Evolutionary conservation across 1,140 invertebrate species (phyloP), one percentile per base, ranked within the genome.

Genomic region (Hesperophylax magnus): DNA sequence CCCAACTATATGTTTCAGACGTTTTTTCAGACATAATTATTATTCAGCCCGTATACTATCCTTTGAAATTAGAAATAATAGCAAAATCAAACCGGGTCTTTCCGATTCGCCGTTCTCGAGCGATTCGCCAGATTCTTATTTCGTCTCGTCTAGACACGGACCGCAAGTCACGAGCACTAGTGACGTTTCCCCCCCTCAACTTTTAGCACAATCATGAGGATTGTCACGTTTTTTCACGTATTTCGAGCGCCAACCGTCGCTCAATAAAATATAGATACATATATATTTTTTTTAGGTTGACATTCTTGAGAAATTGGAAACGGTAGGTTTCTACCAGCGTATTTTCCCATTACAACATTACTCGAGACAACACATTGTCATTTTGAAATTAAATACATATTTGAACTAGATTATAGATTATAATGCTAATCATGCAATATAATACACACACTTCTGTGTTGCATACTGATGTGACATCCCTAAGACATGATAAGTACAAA

Each of bases 151-250:
- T 47, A 52, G 39, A 52, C 67, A 47, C 34, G n/a, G 20, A 47
- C 22, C 67, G 14, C 67, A 20, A 71, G 67, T 71, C 67, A 71
- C 67, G 67, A n/a, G 31, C 24, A 24, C 39, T 71, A 7, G 20
- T 71, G 67, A 71, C 67, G 67, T 9, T 11, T 18, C 14, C 0
- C 34, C 67, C 27, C 34, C 63, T 15, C 22, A 31, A 65, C 17
- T 17, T 15, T 31, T 65, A 11, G 22, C 27, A 65, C 15, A 65
- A 34, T 58, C 56, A 22, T 58, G 56, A 18, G n/a, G 56, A 58
- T 20, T 58, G 56, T 58, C 56, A 22, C n/a, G 56, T 18, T 58
- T 58, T 58, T 58, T 58, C 39, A 9, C 56, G 20, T 58, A n/a
- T 58, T 58, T 58, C 56, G 6, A 58, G 20, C 56, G 8, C 56